phyloP scores from a whole-genome alignment of 2,113 vertebrate genomes.

The Dromaius novaehollandiae region DNA sequence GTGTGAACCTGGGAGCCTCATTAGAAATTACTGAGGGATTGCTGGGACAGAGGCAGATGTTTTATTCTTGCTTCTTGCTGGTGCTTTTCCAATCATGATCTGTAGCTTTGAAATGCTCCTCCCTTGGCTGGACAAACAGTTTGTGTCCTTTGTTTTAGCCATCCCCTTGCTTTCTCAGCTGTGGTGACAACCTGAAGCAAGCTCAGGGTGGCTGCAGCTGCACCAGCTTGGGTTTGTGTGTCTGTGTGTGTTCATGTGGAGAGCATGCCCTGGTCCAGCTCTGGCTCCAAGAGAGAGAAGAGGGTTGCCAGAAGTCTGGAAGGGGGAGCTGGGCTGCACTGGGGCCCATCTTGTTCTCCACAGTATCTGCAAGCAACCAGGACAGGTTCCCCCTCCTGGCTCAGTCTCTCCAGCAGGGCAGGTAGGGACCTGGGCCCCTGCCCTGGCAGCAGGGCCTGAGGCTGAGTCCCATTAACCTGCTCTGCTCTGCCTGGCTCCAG shows the following conservation, averaged over 20 bases:
- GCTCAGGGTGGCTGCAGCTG: background rate
- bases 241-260: background rate
- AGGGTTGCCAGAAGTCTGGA: background rate
- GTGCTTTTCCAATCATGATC: background rate
- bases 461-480: too few species aligned
- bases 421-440: background rate
- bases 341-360: background rate
- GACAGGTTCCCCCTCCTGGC: background rate
- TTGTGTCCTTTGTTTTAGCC: background rate
- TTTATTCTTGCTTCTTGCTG: background rate
- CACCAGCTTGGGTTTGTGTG: background rate
- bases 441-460: background rate
- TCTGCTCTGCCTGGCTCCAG: background rate
- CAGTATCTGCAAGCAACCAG: background rate
- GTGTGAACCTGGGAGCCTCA: background rate
- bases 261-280: background rate
- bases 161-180: background rate
- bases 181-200: rapidly evolving
- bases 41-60: rapidly evolving
- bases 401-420: background rate
- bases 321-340: background rate
- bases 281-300: background rate
- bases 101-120: background rate
- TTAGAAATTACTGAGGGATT: background rate
- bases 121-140: background rate